These are phyloP conservation scores for Criorhina ranunculi DNA, from an alignment of 2,888 invertebrate genomes.

Conservation along the genomic window DNA sequence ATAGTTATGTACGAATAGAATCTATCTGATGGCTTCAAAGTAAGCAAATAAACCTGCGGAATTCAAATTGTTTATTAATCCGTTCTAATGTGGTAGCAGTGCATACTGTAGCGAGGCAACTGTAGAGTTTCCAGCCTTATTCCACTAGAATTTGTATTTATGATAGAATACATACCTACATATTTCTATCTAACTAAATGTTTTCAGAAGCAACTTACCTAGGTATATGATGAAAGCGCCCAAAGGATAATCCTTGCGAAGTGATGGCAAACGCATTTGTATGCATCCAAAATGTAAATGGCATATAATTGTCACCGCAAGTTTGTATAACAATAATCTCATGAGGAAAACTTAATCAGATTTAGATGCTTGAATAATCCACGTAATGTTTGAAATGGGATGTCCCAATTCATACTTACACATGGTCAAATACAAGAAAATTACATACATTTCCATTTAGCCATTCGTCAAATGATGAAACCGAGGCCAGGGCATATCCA, in stretches of 20 bases:
- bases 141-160: too few species aligned
- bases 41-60: too few species aligned
- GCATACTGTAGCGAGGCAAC: too few species aligned
- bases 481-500: conserved; percentile 20
- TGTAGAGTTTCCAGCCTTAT: too few species aligned
- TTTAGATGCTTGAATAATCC: conserved; percentile 66
- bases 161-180: too few species aligned
- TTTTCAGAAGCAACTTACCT: neutral
- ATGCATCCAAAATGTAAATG: conserved; percentile 10
- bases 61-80: too few species aligned
- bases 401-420: conserved; percentile 49
- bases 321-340: conserved; percentile 59
- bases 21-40: too few species aligned
- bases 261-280: neutral
- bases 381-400: conserved; percentile 61
- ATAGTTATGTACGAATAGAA: too few species aligned
- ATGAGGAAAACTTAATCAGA: conserved; percentile 67
- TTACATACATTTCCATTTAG: conserved; percentile 67
- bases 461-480: conserved; percentile 57
- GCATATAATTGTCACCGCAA: conserved; percentile 61
- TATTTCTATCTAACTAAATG: too few species aligned
- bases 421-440: conserved; percentile 40
- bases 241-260: conserved; percentile 3
- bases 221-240: neutral
- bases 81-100: too few species aligned